These are phyloP conservation scores for Ichneumoninae sp. DNA, from an alignment of 2,888 invertebrate genomes.

Conservation along the genomic window DNA sequence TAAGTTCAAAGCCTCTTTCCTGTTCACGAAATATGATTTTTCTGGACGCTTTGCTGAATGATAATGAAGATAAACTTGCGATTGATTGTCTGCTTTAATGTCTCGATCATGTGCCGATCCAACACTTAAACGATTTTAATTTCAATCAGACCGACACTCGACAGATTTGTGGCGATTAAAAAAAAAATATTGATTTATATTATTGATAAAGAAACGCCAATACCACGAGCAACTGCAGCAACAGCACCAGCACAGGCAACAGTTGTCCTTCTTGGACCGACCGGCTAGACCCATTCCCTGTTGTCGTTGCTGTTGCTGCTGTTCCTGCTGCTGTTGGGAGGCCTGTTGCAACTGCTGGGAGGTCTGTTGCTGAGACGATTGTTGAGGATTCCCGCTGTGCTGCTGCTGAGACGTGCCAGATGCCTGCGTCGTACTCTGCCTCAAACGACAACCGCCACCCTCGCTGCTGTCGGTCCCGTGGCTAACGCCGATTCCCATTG, in stretches of 20 bases:
- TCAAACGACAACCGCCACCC: slow-evolving; percentile 80
- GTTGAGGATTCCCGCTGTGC: slow-evolving; percentile 73
- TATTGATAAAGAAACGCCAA: slow-evolving; percentile 75
- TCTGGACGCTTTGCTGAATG: background rate
- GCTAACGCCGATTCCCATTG: slow-evolving; percentile 83
- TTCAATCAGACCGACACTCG: background rate
- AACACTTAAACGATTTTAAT: background rate
- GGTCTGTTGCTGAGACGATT: slow-evolving; percentile 75
- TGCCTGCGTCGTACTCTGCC: slow-evolving; percentile 80
- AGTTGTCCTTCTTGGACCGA: slow-evolving; percentile 86
- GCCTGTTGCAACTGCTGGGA: slow-evolving; percentile 72
- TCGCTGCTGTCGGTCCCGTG: slow-evolving; percentile 82
- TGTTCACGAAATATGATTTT: background rate
- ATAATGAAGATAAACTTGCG: background rate
- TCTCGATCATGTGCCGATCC: background rate
- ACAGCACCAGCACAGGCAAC: slow-evolving; percentile 87
- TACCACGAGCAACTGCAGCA: slow-evolving; percentile 87
- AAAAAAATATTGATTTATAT: too few species aligned
- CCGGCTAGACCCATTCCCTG: slow-evolving; percentile 85
- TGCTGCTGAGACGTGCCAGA: slow-evolving; percentile 77
- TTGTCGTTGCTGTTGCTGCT: slow-evolving; percentile 73
- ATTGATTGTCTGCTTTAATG: background rate
- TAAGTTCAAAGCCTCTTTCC: background rate
- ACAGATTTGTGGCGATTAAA: background rate
- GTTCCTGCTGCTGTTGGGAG: slow-evolving; percentile 66